Evolutionary conservation across 2,113 vertebrate species (phyloP).

Genomic region (Centrocercus urophasianus): DNA sequence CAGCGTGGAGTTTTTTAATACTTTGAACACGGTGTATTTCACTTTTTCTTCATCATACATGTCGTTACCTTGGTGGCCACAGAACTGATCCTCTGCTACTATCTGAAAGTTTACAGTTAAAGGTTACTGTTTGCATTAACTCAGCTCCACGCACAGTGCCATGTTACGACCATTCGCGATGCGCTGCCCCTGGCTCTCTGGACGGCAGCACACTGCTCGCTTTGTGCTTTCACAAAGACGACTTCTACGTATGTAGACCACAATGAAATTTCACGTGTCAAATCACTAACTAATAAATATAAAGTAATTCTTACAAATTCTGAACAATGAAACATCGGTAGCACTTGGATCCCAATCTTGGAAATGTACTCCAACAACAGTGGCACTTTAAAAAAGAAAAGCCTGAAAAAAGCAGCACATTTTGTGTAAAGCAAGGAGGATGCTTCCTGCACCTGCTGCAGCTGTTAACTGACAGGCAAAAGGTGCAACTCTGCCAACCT

Average conservation of each 20-base stretch:
- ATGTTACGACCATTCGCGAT: not conserved
- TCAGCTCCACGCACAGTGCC: not conserved
- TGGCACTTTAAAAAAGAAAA: not conserved
- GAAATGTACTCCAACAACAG: not conserved
- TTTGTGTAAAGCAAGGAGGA: not conserved
- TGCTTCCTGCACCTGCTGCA: not conserved
- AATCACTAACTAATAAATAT: slow-evolving; percentile 30
- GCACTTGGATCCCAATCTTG: not conserved
- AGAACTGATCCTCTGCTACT: slow-evolving; percentile 99
- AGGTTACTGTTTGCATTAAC: not conserved
- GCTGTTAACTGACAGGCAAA: not conserved
- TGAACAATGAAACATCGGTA: not conserved
- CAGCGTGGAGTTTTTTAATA: slow-evolving; percentile 96
- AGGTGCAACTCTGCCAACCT: not conserved
- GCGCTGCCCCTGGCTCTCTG: not conserved
- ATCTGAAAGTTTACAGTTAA: slow-evolving; percentile 81
- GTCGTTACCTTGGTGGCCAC: slow-evolving; percentile 98
- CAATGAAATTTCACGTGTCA: not conserved
- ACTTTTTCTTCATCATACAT: slow-evolving; percentile 99
- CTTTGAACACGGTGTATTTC: slow-evolving; percentile 98
- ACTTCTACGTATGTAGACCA: not conserved
- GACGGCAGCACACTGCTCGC: not conserved
- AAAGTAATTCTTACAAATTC: slow-evolving; percentile 20
- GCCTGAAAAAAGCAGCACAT: not conserved
- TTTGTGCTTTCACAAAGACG: not conserved